Conservation (phyloP, 2,797 vertebrate genomes). For the Anguilla megastoma region DNA sequence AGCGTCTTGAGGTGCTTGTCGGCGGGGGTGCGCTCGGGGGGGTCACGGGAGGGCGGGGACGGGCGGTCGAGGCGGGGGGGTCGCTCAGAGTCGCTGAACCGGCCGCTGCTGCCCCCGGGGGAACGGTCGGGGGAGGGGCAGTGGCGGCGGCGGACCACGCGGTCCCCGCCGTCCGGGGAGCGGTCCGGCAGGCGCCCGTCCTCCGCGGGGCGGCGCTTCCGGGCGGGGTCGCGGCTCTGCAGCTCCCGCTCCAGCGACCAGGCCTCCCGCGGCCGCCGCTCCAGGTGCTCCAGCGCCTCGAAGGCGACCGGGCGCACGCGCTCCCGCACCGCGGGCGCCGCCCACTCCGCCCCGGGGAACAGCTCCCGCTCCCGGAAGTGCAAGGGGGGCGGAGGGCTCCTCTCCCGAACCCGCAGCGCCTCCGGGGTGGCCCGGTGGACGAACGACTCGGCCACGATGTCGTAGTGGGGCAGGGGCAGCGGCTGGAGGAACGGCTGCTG, state of each 20-base stretch:
- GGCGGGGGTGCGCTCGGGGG: slow-evolving; percentile 78
- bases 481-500: slow-evolving; percentile 95
- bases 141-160: slow-evolving; percentile 82
- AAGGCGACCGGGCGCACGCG: slow-evolving; percentile 85
- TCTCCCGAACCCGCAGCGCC: slow-evolving; percentile 87
- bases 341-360: slow-evolving; percentile 89
- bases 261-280: slow-evolving; percentile 75
- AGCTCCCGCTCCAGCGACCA: slow-evolving; percentile 94
- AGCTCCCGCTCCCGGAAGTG: slow-evolving; percentile 95
- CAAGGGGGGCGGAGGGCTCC: slow-evolving; percentile 87
- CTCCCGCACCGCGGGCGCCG: slow-evolving; percentile 87
- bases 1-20: slow-evolving; percentile 74
- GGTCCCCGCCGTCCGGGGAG: slow-evolving; percentile 89
- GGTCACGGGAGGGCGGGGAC: slow-evolving; percentile 81
- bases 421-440: slow-evolving; percentile 89
- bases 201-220: slow-evolving; percentile 85
- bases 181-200: slow-evolving; percentile 89
- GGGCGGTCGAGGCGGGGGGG: slow-evolving; percentile 79
- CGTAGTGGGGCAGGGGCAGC: slow-evolving; percentile 89
- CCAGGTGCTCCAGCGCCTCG: slow-evolving; percentile 89
- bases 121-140: slow-evolving; percentile 81
- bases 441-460: slow-evolving; percentile 88
- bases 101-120: slow-evolving; percentile 86
- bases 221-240: slow-evolving; percentile 82
- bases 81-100: slow-evolving; percentile 88